phyloP scores from a whole-genome alignment of 2,113 vertebrate species.

The Podarcis cretensis region DNA sequence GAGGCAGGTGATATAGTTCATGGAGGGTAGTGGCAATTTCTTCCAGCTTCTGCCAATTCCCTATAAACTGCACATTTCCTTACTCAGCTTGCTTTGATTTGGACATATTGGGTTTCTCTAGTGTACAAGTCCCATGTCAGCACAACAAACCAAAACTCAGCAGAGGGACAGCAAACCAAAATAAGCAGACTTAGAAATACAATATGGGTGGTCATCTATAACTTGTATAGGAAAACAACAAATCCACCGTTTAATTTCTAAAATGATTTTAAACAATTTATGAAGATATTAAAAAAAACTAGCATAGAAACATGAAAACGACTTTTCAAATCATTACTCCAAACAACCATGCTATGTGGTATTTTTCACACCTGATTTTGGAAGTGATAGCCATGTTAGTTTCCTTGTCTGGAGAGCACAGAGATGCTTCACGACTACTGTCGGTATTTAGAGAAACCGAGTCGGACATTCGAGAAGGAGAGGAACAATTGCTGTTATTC shows the following conservation, averaged over 20 bases:
- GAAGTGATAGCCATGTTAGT: constrained; percentile 80
- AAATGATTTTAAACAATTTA: neutral
- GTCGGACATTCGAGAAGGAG: constrained; percentile 98
- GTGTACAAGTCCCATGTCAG: neutral
- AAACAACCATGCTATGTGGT: constrained; percentile 4
- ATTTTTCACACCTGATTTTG: constrained; percentile 83
- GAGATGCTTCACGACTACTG: constrained; percentile 94
- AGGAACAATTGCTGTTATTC: constrained; percentile 99
- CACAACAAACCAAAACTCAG: neutral
- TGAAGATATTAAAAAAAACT: neutral
- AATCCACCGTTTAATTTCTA: neutral
- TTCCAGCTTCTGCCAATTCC: neutral
- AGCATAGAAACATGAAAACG: neutral
- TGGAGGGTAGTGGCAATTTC: neutral
- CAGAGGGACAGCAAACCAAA: neutral
- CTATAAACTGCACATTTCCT: neutral
- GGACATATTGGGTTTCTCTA: neutral
- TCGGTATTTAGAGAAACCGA: constrained; percentile 97
- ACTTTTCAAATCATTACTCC: neutral
- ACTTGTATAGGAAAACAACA: neutral
- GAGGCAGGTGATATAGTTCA: no score
- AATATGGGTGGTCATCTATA: neutral
- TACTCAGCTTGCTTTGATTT: neutral
- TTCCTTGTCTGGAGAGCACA: constrained; percentile 92
- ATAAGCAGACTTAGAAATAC: neutral